phyloP scores from a whole-genome alignment of 1,140 invertebrate species.

The Nylanderia fulva region DNA sequence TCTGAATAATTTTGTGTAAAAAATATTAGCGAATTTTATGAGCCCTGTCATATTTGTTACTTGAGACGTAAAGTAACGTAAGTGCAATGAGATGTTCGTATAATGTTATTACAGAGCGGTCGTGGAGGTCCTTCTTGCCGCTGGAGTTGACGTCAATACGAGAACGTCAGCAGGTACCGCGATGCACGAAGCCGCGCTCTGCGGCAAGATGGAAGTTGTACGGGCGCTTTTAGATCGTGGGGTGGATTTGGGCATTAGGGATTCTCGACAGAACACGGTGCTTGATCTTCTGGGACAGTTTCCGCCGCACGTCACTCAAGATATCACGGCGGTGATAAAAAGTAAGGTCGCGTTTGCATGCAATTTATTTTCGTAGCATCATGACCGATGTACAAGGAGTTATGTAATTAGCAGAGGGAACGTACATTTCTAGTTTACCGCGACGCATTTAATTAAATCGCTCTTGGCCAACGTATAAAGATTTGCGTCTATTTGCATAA shows the following conservation, averaged over 20 bases:
- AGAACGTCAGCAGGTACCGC: constrained; percentile 95
- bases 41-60: neutral
- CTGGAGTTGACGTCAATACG: constrained; percentile 96
- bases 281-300: constrained; percentile 95
- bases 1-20: neutral
- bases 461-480: constrained; percentile 43
- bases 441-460: constrained; percentile 57
- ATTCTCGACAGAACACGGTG: constrained; percentile 93
- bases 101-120: constrained; percentile 89
- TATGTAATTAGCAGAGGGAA: constrained; percentile 37
- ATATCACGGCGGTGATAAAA: constrained; percentile 93
- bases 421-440: constrained; percentile 40
- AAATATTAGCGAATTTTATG: neutral
- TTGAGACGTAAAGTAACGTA: constrained; percentile 13
- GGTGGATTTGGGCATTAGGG: constrained; percentile 92
- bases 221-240: constrained; percentile 93
- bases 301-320: constrained; percentile 94
- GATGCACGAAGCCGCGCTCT: constrained; percentile 97
- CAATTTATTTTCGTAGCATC: constrained; percentile 46
- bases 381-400: neutral
- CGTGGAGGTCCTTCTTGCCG: constrained; percentile 92
- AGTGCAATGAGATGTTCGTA: constrained; percentile 28
- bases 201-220: constrained; percentile 97
- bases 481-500: constrained; percentile 50
- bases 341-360: constrained; percentile 87